Conservation (phyloP, 1,140 invertebrate genomes). For the Ceratina japonica region DNA sequence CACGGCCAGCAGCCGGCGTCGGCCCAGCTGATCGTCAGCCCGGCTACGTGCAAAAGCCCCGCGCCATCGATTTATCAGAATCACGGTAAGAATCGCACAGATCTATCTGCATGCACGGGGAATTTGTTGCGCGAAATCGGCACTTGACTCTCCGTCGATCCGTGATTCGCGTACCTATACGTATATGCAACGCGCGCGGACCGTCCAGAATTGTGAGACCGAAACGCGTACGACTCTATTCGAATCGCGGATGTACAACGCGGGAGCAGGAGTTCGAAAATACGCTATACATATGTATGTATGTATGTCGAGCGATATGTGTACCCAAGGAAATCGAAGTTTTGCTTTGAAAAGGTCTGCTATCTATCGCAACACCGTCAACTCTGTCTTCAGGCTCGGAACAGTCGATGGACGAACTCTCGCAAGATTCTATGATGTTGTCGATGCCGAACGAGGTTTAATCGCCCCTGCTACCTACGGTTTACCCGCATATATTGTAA, state of each 20-base stretch:
- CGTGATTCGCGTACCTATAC: too few relatives aligned
- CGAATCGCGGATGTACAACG: too few relatives aligned
- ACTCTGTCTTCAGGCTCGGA: conserved; percentile 84
- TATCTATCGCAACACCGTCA: conserved; percentile 51
- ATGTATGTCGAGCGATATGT: too few relatives aligned
- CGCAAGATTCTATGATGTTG: conserved; percentile 88
- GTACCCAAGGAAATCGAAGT: neutral
- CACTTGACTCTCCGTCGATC: neutral
- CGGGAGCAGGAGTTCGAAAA: too few relatives aligned
- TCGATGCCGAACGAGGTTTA: conserved; percentile 88
- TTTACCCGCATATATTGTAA: conserved; percentile 48
- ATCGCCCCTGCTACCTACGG: conserved; percentile 23
- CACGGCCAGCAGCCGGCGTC: conserved; percentile 68
- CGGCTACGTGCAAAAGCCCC: conserved; percentile 71
- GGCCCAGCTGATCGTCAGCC: conserved; percentile 64
- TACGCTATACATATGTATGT: too few relatives aligned
- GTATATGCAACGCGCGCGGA: too few relatives aligned
- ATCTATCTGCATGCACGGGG: neutral
- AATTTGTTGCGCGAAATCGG: neutral
- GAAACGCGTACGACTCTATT: too few relatives aligned
- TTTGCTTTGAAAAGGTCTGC: conserved; percentile 45
- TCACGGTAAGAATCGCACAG: conserved; percentile 63
- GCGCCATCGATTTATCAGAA: conserved; percentile 72
- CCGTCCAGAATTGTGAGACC: too few relatives aligned
- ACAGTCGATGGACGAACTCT: conserved; percentile 88